Percentiles rank a stretch among this genome's conserved stretches.
Conservation (phyloP, 2,797 vertebrate species). For the Scleropages formosus region DNA sequence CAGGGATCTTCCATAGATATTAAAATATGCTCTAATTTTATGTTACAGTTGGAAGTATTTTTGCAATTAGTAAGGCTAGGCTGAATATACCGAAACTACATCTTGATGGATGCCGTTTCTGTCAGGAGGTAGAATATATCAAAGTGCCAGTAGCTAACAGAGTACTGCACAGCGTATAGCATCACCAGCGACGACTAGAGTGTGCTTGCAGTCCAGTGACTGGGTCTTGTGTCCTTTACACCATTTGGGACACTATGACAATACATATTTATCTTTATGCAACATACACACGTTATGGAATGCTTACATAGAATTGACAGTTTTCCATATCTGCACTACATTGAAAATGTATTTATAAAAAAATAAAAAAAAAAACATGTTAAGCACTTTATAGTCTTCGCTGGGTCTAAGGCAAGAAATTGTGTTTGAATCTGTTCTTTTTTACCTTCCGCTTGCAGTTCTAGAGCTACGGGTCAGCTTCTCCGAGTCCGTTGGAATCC, state of each 20-base stretch:
- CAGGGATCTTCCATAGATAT: not conserved
- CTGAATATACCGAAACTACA: not conserved
- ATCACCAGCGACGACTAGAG: not conserved
- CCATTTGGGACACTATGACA: no score
- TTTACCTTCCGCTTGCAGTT: no score
- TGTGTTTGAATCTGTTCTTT: no score
- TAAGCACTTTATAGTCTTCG: no score
- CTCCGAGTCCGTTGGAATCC: no score
- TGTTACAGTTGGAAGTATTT: not conserved
- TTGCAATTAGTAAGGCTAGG: constrained; percentile 11
- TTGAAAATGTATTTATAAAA: no score
- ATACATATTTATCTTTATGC: not conserved
- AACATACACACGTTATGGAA: no score
- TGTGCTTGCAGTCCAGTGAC: not conserved
- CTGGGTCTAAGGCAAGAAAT: no score
- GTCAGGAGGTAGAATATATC: constrained; percentile 20
- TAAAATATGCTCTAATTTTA: not conserved
- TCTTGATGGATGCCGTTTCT: not conserved
- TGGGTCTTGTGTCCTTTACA: no score
- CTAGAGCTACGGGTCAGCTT: no score
- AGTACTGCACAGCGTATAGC: not conserved
- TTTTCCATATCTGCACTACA: not conserved
- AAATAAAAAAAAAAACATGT: no score
- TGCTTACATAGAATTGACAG: not conserved
- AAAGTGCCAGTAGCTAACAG: not conserved